These are phyloP conservation scores for Thelohanellus kitauei DNA, from an alignment of 30 jellyfish, hydroid and myxozoan genomes.

Conservation along the genomic window DNA sequence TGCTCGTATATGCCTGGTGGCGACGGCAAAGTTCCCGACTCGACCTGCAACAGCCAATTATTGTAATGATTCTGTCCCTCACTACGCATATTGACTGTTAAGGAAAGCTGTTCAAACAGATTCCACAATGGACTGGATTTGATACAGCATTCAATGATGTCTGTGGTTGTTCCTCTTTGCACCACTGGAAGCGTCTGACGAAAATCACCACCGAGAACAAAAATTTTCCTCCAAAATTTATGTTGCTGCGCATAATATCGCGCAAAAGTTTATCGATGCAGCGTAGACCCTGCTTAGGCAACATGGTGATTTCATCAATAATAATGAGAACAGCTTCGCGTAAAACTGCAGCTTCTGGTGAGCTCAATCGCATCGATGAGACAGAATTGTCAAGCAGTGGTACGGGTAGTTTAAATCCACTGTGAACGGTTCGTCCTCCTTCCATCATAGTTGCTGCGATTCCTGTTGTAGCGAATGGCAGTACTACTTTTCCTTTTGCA, in stretches of 20 bases:
- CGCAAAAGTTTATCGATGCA: constrained; percentile 10
- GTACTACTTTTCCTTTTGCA: constrained; percentile 9
- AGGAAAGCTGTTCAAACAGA: constrained; percentile 8
- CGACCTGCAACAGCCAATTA: constrained; percentile 11
- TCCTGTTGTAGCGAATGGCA: constrained; percentile 19
- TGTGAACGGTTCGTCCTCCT: constrained; percentile 28
- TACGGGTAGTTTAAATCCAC: constrained; percentile 8
- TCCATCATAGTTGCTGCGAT: constrained; percentile 20
- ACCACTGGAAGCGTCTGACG: constrained; percentile 24
- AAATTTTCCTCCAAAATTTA: constrained; percentile 13
- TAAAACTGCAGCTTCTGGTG: constrained; percentile 5
- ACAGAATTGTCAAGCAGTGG: background rate
- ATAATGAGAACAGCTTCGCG: constrained; percentile 1
- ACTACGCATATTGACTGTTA: constrained; percentile 10
- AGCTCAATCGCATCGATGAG: constrained; percentile 1
- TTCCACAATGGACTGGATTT: constrained; percentile 9
- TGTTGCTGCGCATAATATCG: constrained; percentile 4
- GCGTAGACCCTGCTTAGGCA: constrained; percentile 13
- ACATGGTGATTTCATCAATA: constrained; percentile 13
- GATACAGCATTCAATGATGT: constrained; percentile 7
- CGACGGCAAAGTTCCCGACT: constrained; percentile 7
- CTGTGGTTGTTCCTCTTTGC: constrained; percentile 16
- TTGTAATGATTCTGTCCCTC: constrained; percentile 3
- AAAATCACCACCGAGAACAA: constrained; percentile 24
- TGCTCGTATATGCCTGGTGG: too few species aligned